Conservation (phyloP, 2,888 invertebrate genomes). For the Drosophila borborema region DNA sequence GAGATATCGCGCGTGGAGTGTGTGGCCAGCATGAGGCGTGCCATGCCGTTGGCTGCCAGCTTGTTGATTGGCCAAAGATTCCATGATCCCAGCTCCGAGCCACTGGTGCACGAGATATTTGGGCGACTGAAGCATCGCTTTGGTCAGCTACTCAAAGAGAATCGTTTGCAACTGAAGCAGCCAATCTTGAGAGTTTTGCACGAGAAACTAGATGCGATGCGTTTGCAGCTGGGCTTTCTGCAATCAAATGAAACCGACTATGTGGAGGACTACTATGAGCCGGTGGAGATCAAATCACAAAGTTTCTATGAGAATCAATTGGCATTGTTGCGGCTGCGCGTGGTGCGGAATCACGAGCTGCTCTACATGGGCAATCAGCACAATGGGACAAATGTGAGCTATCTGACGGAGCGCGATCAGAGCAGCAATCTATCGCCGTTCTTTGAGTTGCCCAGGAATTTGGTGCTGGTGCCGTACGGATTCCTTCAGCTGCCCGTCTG, state of each 20-base stretch:
- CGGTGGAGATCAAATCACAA: constrained; percentile 63
- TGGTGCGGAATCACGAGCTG: constrained; percentile 66
- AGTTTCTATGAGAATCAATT: constrained; percentile 82
- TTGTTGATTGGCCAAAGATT: constrained; percentile 78
- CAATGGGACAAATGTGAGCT: constrained; percentile 53
- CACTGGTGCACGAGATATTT: constrained; percentile 65
- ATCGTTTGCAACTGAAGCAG: constrained; percentile 72
- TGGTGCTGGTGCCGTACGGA: constrained; percentile 79
- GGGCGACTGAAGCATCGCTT: constrained; percentile 72
- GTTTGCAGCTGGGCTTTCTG: constrained; percentile 77
- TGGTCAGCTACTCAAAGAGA: constrained; percentile 66
- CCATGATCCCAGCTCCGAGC: constrained; percentile 65
- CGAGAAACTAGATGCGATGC: constrained; percentile 77
- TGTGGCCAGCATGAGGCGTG: constrained; percentile 75
- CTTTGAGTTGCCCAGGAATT: constrained; percentile 79
- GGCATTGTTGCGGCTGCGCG: constrained; percentile 68
- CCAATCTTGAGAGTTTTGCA: constrained; percentile 72
- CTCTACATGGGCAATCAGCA: constrained; percentile 27
- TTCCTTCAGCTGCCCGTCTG: constrained; percentile 79
- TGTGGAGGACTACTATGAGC: constrained; percentile 74
- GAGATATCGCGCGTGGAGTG: constrained; percentile 80
- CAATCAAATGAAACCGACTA: constrained; percentile 68
- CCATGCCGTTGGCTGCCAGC: constrained; percentile 82
- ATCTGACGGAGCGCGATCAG: constrained; percentile 66
- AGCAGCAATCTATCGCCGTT: constrained; percentile 82